Percentiles rank a stretch among this genome's conserved stretches.
These are phyloP conservation scores for Frieseomelitta varia DNA, from an alignment of 1,140 invertebrate species.

Conservation along the genomic window DNA sequence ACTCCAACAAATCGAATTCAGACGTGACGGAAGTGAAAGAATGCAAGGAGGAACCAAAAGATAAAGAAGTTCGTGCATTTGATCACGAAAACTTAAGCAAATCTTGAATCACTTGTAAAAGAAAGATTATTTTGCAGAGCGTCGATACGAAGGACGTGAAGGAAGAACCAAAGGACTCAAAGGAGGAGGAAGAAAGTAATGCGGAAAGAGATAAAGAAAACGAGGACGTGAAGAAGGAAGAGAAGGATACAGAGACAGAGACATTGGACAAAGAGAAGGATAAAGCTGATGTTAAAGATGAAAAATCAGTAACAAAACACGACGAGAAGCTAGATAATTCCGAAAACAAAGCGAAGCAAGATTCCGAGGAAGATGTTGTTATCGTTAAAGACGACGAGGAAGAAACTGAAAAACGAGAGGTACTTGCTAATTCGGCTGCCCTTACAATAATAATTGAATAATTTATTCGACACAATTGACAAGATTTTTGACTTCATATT, in stretches of 20 bases:
- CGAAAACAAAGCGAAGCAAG: conserved; percentile 69
- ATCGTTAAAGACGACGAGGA: conserved; percentile 83
- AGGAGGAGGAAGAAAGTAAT: conserved; percentile 70
- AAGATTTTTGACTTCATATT: conserved; percentile 21
- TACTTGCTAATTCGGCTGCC: conserved; percentile 54
- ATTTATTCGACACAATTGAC: neutral
- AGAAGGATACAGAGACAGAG: conserved; percentile 72
- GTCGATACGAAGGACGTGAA: conserved; percentile 78
- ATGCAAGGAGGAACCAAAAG: conserved; percentile 82
- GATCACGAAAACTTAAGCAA: too few species aligned
- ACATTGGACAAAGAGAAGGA: conserved; percentile 67
- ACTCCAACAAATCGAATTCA: conserved; percentile 65
- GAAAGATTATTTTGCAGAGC: conserved; percentile 60
- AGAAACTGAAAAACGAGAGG: conserved; percentile 82
- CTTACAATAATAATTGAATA: too few species aligned
- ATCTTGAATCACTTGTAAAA: neutral
- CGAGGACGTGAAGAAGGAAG: conserved; percentile 69
- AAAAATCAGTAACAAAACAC: conserved; percentile 69
- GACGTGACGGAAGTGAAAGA: conserved; percentile 76
- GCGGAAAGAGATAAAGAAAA: conserved; percentile 75
- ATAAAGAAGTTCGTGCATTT: conserved; percentile 70
- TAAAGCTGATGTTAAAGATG: conserved; percentile 71
- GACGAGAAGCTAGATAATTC: conserved; percentile 71
- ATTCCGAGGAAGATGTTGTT: conserved; percentile 83
- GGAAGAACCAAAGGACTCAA: conserved; percentile 70